phyloP scores from a whole-genome alignment of 2,888 invertebrate species.

The Leucophora obtusa region DNA sequence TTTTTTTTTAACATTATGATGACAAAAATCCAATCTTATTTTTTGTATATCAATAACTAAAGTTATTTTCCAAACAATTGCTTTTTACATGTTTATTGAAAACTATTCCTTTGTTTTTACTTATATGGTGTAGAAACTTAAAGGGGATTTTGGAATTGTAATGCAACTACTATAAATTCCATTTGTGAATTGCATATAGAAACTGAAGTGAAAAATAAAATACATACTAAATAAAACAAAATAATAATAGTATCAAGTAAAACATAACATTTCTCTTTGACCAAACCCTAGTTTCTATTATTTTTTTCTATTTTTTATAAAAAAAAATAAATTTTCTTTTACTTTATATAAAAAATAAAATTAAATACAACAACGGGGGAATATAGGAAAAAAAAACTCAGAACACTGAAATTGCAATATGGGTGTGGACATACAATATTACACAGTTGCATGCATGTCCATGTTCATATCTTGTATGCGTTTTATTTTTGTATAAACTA shows the following conservation, averaged over 20 bases:
- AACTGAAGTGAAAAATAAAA: slow-evolving; percentile 1
- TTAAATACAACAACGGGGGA: slow-evolving; percentile 18
- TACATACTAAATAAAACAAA: not conserved
- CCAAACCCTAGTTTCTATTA: slow-evolving; percentile 2
- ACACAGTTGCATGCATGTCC: not conserved
- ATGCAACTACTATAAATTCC: slow-evolving; percentile 29
- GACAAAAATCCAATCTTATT: not conserved
- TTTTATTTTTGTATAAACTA: slow-evolving; percentile 5
- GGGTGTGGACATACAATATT: slow-evolving; percentile 25
- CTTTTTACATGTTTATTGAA: not conserved
- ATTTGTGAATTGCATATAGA: slow-evolving; percentile 12
- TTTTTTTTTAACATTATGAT: not conserved
- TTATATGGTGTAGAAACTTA: too few species aligned
- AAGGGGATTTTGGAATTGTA: slow-evolving; percentile 35
- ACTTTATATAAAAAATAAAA: slow-evolving; percentile 8
- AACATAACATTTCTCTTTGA: slow-evolving; percentile 9
- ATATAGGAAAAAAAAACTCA: slow-evolving; percentile 10
- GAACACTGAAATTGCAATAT: slow-evolving; percentile 19
- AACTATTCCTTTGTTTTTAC: not conserved
- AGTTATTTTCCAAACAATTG: slow-evolving; percentile 5
- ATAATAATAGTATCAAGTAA: not conserved
- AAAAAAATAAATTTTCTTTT: not conserved
- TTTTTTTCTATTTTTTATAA: not conserved
- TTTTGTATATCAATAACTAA: slow-evolving; percentile 2
- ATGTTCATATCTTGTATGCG: not conserved